Evolutionary conservation across 1,140 invertebrate species (phyloP), one percentile per base, ranked within the genome.

Genomic region (Eubasilissa regina): DNA sequence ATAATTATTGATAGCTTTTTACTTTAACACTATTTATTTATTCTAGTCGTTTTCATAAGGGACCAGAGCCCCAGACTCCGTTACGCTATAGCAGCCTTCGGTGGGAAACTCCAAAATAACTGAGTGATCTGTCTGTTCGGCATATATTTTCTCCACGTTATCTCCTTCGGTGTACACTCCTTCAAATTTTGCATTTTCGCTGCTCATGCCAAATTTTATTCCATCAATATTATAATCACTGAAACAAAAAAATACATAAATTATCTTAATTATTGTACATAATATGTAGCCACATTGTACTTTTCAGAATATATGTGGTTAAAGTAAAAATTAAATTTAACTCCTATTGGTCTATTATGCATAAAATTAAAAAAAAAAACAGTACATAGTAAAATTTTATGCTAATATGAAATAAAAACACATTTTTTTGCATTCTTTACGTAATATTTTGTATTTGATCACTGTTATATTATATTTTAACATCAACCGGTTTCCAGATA

Each of bases 21-120:
- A 1, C 25, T 35, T 35, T 35, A 35, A 6, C 25, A 35, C 6
- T 35, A 35, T 35, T 35, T 35, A 35, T 35, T 35, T 35, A 35
- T 13, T 51, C n/a, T 64, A 64, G 10, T 45, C 43, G 15, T 48
- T 68, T 68, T 68, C 44, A 64, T 81, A 88, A 9, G 87, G 85
- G 56, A 87, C 85, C 21, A 88, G 83, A 13, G 84, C 82, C 51
- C 85, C 86, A 45, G 86, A 85, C 80, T 86, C 85, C 62, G 86
- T 86, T 9, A 87, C 86, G 70, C 85, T 86, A 74, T 86, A 87
- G 78, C 84, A 85, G n/a, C 84, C 86, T 51, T 86, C 85, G 51
- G 87, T 83, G 79, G 82, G 55, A n/a, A 79, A 82, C 45, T 77
- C 80, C 15, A 73, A 25, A 19, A 82, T 47, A 66, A 79, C 68